Evolutionary conservation across 2,797 vertebrate species (phyloP).

Genomic region (Phoeniculus purpureus): DNA sequence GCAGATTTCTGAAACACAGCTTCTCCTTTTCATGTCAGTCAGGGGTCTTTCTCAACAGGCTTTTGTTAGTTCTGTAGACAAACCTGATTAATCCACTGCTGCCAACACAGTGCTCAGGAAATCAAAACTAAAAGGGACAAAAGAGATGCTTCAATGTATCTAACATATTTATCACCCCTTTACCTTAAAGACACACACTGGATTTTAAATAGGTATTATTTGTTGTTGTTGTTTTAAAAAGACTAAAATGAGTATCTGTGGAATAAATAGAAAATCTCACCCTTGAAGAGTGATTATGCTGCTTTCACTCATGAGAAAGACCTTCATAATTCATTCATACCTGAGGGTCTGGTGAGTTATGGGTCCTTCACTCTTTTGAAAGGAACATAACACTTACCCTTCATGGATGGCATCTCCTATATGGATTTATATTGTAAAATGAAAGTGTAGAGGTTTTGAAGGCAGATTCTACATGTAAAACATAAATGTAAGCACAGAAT

Average conservation of each 20-base stretch:
- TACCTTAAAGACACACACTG: background rate
- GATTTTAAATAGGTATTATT: background rate
- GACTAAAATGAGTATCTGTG: background rate
- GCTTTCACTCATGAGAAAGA: constrained; percentile 48
- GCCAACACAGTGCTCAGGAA: background rate
- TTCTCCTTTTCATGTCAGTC: background rate
- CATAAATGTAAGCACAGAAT: background rate
- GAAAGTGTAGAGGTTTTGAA: background rate
- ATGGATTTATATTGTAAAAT: constrained; percentile 48
- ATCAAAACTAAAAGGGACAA: background rate
- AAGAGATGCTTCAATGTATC: background rate
- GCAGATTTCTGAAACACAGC: background rate
- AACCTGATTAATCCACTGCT: background rate
- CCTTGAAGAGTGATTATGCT: constrained; percentile 52
- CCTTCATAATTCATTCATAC: constrained; percentile 62
- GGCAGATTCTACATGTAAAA: background rate
- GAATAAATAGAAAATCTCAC: constrained; percentile 46
- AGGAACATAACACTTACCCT: constrained; percentile 26
- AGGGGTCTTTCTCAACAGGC: background rate
- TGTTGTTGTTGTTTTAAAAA: background rate
- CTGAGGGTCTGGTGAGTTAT: constrained; percentile 34
- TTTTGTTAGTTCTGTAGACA: background rate
- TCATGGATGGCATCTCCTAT: constrained; percentile 33
- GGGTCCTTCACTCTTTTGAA: constrained; percentile 39
- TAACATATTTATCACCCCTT: background rate